Conservation (phyloP, 2,113 vertebrate species). For the Sarotherodon lohbergeri region DNA sequence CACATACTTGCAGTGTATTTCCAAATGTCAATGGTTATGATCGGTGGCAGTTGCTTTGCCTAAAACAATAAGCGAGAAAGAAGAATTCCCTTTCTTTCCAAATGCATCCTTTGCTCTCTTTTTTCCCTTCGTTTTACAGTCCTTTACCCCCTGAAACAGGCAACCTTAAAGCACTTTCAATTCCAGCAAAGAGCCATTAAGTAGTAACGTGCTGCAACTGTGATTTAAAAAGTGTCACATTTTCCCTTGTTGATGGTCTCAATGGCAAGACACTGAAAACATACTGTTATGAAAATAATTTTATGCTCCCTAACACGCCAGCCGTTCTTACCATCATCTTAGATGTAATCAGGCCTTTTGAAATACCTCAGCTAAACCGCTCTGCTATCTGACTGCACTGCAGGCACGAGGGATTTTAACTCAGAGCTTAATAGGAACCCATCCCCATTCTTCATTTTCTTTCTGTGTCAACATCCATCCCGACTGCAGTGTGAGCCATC, state of each 20-base stretch:
- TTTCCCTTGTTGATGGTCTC: background rate
- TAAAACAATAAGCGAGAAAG: background rate
- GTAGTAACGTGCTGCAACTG: background rate
- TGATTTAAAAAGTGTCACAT: background rate
- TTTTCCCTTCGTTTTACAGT: background rate
- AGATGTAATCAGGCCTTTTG: conserved; percentile 37
- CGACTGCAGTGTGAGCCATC: conserved; percentile 7
- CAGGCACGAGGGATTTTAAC: conserved; percentile 12
- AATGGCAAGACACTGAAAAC: background rate
- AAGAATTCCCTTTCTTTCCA: background rate
- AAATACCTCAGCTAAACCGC: conserved; percentile 12
- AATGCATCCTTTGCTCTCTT: background rate
- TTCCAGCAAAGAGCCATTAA: background rate
- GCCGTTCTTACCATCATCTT: conserved; percentile 9
- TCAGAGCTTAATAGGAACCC: conserved; percentile 7
- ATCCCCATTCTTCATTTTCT: conserved; percentile 28
- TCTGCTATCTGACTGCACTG: background rate
- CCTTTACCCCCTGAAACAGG: background rate
- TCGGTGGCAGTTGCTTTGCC: background rate
- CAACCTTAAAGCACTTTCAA: background rate
- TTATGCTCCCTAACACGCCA: conserved; percentile 8
- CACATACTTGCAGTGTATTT: background rate
- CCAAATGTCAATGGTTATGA: background rate
- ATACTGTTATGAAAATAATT: conserved; percentile 25
- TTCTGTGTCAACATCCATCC: conserved; percentile 26